Percentiles rank a stretch among this genome's conserved stretches.
Evolutionary conservation across 2,113 vertebrate genomes (phyloP).

Genomic region (Crotalus horridus): DNA sequence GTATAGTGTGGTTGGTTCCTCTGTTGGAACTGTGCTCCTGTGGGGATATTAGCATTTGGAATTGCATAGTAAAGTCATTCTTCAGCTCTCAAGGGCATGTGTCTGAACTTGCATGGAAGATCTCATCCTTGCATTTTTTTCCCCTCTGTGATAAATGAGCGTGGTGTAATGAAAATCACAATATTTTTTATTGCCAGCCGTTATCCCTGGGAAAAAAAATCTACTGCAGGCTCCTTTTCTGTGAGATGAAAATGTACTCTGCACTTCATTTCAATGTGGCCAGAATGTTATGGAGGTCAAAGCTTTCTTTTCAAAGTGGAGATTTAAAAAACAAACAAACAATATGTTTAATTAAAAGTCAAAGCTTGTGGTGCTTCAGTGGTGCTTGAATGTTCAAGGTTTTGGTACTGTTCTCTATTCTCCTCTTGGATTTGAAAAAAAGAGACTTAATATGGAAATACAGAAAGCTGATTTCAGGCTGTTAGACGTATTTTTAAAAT

Average conservation of each 20-base stretch:
- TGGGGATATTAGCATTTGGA: conserved; percentile 57
- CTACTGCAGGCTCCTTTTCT: conserved; percentile 16
- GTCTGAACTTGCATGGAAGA: conserved; percentile 56
- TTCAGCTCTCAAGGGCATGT: conserved; percentile 59
- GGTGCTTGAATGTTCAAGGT: conserved; percentile 8
- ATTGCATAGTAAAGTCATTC: conserved; percentile 57
- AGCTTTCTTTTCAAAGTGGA: conserved; percentile 40
- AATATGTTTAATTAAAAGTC: conserved; percentile 22
- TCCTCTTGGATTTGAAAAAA: conserved; percentile 19
- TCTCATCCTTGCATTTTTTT: conserved; percentile 49
- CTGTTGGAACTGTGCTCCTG: conserved; percentile 51
- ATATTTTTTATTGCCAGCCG: conserved; percentile 39
- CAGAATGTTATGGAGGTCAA: conserved; percentile 52
- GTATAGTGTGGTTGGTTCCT: conserved; percentile 31
- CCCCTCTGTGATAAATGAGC: conserved; percentile 41
- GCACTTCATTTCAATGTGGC: conserved; percentile 43
- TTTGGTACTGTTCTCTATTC: conserved; percentile 2
- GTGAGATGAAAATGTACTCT: conserved; percentile 38
- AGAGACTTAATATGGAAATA: conserved; percentile 14
- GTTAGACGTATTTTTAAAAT: conserved; percentile 14
- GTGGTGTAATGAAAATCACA: conserved; percentile 59
- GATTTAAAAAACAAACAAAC: conserved; percentile 56
- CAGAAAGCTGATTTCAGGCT: conserved; percentile 21
- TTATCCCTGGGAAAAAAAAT: conserved; percentile 22
- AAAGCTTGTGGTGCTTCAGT: not conserved